phyloP scores from a whole-genome alignment of 2,113 vertebrate species.

The Phrynosoma blainvillii region DNA sequence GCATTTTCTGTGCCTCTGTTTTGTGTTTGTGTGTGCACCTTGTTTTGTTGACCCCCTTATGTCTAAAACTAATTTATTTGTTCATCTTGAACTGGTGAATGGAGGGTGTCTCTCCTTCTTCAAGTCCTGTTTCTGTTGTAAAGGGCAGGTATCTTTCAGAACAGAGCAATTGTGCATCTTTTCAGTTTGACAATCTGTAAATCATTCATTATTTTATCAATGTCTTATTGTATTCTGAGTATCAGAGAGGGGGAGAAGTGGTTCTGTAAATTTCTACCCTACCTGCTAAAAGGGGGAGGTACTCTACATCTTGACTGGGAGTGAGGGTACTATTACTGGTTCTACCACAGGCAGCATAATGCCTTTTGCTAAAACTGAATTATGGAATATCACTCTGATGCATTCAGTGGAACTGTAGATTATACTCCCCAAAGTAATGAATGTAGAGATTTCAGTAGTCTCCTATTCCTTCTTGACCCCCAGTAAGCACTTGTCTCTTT shows the following conservation, averaged over 20 bases:
- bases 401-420: too few species aligned
- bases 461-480: neutral
- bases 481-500: neutral
- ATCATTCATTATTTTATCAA: neutral
- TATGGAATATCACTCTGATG: neutral
- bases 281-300: neutral
- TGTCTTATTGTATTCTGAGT: neutral
- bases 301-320: neutral
- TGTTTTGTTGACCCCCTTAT: neutral
- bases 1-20: neutral
- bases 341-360: neutral
- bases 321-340: neutral
- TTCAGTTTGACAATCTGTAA: neutral
- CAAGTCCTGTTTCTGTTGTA: neutral
- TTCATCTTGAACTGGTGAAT: neutral
- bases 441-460: neutral
- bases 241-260: neutral
- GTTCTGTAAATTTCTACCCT: neutral
- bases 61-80: neutral
- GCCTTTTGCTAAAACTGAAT: neutral
- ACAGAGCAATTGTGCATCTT: neutral
- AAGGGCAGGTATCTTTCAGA: neutral
- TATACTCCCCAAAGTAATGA: neutral
- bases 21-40: too few species aligned
- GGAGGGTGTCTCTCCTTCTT: neutral